Evolutionary conservation across 2,797 vertebrate genomes (phyloP).

Genomic region (Chiloscyllium punctatum): DNA sequence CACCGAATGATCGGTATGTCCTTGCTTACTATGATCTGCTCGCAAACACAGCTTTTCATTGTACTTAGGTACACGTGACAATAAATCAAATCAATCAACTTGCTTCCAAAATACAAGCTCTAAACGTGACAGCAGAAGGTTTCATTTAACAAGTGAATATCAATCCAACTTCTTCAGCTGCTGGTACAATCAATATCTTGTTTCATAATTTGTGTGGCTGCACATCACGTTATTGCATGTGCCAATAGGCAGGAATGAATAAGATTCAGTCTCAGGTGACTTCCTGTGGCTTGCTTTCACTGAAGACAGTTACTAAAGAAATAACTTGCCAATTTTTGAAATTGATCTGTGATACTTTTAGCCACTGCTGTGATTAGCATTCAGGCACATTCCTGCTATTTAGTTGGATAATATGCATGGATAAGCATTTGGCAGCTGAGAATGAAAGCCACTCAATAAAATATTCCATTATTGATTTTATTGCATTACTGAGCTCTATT

Average conservation of each 20-base stretch:
- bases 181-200: not conserved
- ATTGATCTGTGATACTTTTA: slow-evolving; percentile 20
- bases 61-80: no score
- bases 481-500: slow-evolving; percentile 15
- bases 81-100: no score
- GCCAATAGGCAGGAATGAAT: not conserved
- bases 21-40: no score
- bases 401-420: slow-evolving; percentile 24
- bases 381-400: slow-evolving; percentile 6
- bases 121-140: not conserved
- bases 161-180: not conserved
- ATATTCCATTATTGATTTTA: slow-evolving; percentile 37
- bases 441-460: slow-evolving; percentile 19
- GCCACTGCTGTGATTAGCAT: not conserved
- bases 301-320: not conserved
- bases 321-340: not conserved
- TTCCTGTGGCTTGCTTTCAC: not conserved
- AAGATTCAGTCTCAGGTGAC: no score
- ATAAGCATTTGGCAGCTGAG: slow-evolving; percentile 24
- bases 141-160: not conserved
- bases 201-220: not conserved
- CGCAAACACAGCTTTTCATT: no score
- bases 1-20: no score
- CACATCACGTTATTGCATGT: not conserved
- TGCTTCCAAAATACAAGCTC: not conserved